Percentiles rank a stretch among this genome's conserved stretches.
phyloP scores from a whole-genome alignment of 2,113 vertebrate genomes.

The Poeciliopsis retropinna region DNA sequence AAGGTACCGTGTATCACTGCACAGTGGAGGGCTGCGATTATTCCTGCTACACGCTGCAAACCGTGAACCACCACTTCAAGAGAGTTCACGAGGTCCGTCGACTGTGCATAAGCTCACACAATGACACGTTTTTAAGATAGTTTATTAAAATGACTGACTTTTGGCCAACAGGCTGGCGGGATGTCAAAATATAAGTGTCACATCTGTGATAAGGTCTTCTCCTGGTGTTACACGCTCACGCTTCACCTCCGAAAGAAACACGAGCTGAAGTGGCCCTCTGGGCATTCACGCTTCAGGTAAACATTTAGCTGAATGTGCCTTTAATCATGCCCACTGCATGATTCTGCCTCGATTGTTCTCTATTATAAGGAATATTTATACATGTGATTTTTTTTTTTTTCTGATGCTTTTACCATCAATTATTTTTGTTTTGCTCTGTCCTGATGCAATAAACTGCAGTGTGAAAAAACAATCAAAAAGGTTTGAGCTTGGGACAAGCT shows the following conservation, averaged over 20 bases:
- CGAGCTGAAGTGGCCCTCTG: slow-evolving; percentile 83
- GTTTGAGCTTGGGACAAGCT: too few relatives aligned
- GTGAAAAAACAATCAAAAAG: too few relatives aligned
- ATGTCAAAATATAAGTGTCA: slow-evolving; percentile 82
- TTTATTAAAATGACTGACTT: neutral
- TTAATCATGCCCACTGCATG: neutral
- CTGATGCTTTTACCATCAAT: too few relatives aligned
- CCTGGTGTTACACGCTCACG: slow-evolving; percentile 82
- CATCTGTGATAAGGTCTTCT: slow-evolving; percentile 83
- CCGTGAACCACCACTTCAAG: slow-evolving; percentile 76
- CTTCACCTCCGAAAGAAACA: slow-evolving; percentile 81
- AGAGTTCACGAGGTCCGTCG: slow-evolving; percentile 72
- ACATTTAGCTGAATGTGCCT: neutral
- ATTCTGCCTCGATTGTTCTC: neutral
- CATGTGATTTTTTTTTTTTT: neutral
- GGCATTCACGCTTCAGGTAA: slow-evolving; percentile 82
- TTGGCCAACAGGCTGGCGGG: slow-evolving; percentile 71
- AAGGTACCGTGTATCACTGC: slow-evolving; percentile 82
- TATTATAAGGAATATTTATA: neutral
- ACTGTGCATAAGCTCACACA: neutral
- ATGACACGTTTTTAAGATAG: neutral
- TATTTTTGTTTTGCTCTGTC: too few relatives aligned
- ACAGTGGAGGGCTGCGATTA: slow-evolving; percentile 79
- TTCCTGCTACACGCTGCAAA: slow-evolving; percentile 69
- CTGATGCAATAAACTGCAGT: too few relatives aligned